Conservation (phyloP, 2,888 invertebrate genomes). For the Nineta flava region DNA sequence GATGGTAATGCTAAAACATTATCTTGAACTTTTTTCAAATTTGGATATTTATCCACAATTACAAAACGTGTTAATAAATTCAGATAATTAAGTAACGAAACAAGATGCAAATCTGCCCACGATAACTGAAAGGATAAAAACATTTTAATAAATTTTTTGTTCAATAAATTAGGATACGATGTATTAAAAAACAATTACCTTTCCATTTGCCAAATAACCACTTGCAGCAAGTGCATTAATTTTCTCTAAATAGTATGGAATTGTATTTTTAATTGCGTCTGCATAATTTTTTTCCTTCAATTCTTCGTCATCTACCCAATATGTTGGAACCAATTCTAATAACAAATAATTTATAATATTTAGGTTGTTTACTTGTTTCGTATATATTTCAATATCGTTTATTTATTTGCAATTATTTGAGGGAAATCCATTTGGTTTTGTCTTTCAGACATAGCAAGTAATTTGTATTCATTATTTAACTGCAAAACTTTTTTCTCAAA, state of each 20-base stretch:
- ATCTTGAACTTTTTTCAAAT: conserved; percentile 35
- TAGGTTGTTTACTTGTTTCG: too few relatives aligned
- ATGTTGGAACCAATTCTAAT: conserved; percentile 33
- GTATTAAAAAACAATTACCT: too few relatives aligned
- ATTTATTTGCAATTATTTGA: too few relatives aligned
- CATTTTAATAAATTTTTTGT: too few relatives aligned
- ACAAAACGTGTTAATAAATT: conserved; percentile 36
- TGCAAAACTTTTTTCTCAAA: too few relatives aligned
- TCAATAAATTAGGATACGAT: too few relatives aligned
- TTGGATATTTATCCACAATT: conserved; percentile 38
- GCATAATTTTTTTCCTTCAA: conserved; percentile 33
- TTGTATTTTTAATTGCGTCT: conserved; percentile 30
- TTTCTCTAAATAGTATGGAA: conserved; percentile 40
- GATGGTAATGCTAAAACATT: conserved; percentile 37
- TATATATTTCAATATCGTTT: too few relatives aligned
- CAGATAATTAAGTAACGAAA: conserved; percentile 16
- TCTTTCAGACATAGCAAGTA: too few relatives aligned
- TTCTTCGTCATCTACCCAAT: conserved; percentile 35
- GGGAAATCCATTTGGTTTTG: too few relatives aligned
- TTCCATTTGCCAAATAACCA: conserved; percentile 26
- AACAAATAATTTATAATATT: conserved; percentile 4
- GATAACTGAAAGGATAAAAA: too few relatives aligned
- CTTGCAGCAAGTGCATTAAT: conserved; percentile 37
- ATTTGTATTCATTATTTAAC: too few relatives aligned
- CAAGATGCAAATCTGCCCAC: too few relatives aligned